Base-by-base conservation (phyloP, 2,888 invertebrate species). In the Azorinus chamasolen region DNA sequence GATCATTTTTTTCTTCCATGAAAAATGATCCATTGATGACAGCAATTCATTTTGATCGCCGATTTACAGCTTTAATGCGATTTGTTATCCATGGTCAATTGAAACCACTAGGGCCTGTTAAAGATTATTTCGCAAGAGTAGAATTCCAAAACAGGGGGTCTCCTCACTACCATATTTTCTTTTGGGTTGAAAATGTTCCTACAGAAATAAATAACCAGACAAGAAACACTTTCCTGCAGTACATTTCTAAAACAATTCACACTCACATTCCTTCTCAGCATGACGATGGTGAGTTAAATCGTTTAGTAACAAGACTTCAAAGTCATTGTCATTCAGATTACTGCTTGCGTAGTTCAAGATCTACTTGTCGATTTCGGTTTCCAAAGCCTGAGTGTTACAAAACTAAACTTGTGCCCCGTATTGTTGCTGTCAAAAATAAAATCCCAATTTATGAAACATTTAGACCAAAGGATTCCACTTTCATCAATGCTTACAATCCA, bases 401-500 rank as follows among this genome's bases (percentile, higher is more conserved):
- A n/a, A n/a, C n/a, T n/a, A n/a, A n/a, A n/a, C n/a, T n/a, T n/a
- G n/a, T n/a, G n/a, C n/a, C n/a, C n/a, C n/a, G n/a, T n/a, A n/a
- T n/a, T n/a, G n/a, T n/a, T n/a, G n/a, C n/a, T n/a, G n/a, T 6
- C n/a, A 59, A 65, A 50, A 62, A 46, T 24, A 76, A 62, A 66
- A 66, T 61, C 37, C 20, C 37, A 48, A 61, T 70, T 65, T 76
- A 70, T 61, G 24, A 45, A 39, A 77, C 66, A 4, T 27, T 37
- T 14, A 24, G 77, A 41, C 18, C 32, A 41, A 1, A 2, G 16
- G 27, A 53, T 12, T 32, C 41, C 18, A 10, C n/a, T 12, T 65
- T 50, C 24, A 51, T 76, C 1, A 76, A 76, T 62, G 45, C 22
- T 45, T 76, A 71, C 37, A 76, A 71, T 53, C 39, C 62, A 24